Conservation (phyloP, 2,797 vertebrate species). For the Astyanax mexicanus region DNA sequence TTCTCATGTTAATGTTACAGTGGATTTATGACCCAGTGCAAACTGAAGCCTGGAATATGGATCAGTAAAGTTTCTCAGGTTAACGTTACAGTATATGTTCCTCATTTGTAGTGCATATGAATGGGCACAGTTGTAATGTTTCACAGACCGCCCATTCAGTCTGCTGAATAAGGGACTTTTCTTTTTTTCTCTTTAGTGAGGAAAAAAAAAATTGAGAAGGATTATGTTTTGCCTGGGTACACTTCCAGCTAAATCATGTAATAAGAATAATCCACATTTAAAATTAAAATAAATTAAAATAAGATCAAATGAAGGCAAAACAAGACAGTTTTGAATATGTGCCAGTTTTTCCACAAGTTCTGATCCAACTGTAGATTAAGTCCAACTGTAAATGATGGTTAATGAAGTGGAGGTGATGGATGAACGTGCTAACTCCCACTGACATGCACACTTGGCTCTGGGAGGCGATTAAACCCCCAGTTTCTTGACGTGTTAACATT, state of each 20-base stretch:
- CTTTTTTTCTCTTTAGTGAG: not conserved
- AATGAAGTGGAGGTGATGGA: not conserved
- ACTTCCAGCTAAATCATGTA: not conserved
- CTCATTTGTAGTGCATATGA: conserved; percentile 6
- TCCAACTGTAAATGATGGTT: not conserved
- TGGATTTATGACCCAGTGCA: too few relatives aligned
- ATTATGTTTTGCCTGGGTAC: not conserved
- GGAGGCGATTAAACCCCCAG: not conserved
- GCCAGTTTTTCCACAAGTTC: not conserved
- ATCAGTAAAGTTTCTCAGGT: too few relatives aligned
- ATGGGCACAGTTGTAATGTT: conserved; percentile 23
- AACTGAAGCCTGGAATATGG: too few relatives aligned
- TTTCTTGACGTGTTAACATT: conserved; percentile 30
- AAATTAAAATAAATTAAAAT: not conserved
- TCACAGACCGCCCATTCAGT: conserved; percentile 40
- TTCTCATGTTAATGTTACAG: too few relatives aligned
- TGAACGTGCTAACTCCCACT: not conserved
- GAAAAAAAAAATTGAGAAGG: conserved; percentile 1
- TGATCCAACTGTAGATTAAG: too few relatives aligned
- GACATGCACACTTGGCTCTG: conserved; percentile 17
- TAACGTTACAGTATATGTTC: too few relatives aligned
- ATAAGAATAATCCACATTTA: not conserved
- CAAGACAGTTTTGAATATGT: not conserved
- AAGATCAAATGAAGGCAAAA: too few relatives aligned
- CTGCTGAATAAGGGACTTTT: conserved; percentile 1